Evolutionary conservation across 2,888 invertebrate species (phyloP).

Genomic region (Eretmocerus hayati): DNA sequence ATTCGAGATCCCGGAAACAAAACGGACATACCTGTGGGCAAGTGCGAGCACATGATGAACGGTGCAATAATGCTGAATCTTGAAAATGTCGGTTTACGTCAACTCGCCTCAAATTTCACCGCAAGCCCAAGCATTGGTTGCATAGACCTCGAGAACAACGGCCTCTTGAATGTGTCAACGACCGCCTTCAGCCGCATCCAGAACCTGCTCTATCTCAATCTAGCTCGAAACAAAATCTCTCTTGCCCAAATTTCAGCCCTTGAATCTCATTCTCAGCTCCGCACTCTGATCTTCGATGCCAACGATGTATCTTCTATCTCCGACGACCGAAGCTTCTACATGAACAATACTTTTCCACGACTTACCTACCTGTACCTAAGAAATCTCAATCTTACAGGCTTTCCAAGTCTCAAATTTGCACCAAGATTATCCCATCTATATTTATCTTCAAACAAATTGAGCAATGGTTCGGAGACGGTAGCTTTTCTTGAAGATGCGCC

Average conservation of each 20-base stretch:
- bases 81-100: constrained; percentile 3
- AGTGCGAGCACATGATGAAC: not conserved
- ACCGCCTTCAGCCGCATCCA: constrained; percentile 27
- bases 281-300: constrained; percentile 29
- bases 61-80: constrained; percentile 3
- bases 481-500: not conserved
- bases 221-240: constrained; percentile 31
- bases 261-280: constrained; percentile 24
- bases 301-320: constrained; percentile 16
- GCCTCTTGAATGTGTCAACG: constrained; percentile 24
- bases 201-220: constrained; percentile 30
- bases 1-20: too few species aligned
- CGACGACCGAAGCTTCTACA: constrained; percentile 14
- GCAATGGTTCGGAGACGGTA: constrained; percentile 19
- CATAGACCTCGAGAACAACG: constrained; percentile 28
- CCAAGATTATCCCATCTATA: constrained; percentile 31
- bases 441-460: constrained; percentile 30
- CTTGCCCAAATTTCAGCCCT: constrained; percentile 28
- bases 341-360: constrained; percentile 25
- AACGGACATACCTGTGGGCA: too few species aligned
- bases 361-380: constrained; percentile 29
- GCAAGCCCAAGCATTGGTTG: constrained; percentile 28
- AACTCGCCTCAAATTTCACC: constrained; percentile 21
- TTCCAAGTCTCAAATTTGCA: constrained; percentile 24
- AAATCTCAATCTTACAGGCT: constrained; percentile 23